These are phyloP conservation scores for Proisotoma minuta DNA, from an alignment of 2,888 invertebrate genomes.

Conservation along the genomic window DNA sequence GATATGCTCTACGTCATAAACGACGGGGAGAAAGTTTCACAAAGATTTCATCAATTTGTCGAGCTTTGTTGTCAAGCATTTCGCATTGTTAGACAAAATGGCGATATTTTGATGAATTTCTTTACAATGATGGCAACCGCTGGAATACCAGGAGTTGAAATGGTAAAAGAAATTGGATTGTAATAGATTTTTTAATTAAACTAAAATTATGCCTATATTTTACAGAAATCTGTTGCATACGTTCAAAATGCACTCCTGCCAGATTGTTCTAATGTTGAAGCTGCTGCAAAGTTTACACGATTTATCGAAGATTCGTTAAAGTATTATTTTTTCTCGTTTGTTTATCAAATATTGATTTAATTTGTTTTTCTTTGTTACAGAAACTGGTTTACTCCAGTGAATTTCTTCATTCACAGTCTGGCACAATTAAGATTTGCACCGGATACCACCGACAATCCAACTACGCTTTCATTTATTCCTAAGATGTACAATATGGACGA, in stretches of 20 bases:
- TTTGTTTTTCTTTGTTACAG: slow-evolving; percentile 21
- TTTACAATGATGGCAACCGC: slow-evolving; percentile 91
- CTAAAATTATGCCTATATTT: no score
- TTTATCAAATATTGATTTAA: neutral
- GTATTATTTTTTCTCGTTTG: no score
- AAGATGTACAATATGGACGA: slow-evolving; percentile 83
- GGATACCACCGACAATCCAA: slow-evolving; percentile 68
- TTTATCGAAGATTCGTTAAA: slow-evolving; percentile 93
- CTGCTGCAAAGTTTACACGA: slow-evolving; percentile 89
- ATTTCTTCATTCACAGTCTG: slow-evolving; percentile 96
- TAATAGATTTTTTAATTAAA: no score
- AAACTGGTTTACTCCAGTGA: slow-evolving; percentile 87
- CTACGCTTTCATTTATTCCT: slow-evolving; percentile 83
- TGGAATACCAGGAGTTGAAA: slow-evolving; percentile 84
- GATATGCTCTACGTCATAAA: slow-evolving; percentile 99
- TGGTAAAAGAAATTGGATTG: no score
- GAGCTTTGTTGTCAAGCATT: slow-evolving; percentile 97
- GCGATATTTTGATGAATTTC: slow-evolving; percentile 81
- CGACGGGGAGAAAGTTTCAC: slow-evolving; percentile 87
- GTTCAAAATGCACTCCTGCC: slow-evolving; percentile 85
- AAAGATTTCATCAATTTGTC: slow-evolving; percentile 94
- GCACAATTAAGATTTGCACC: slow-evolving; percentile 87
- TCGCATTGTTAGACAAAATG: slow-evolving; percentile 86
- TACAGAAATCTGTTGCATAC: slow-evolving; percentile 88
- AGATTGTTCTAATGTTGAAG: slow-evolving; percentile 86